Evolutionary conservation across 2,888 invertebrate genomes (phyloP), one percentile per base, ranked within the genome.

Genomic region (Leptinotarsa tumamoca): DNA sequence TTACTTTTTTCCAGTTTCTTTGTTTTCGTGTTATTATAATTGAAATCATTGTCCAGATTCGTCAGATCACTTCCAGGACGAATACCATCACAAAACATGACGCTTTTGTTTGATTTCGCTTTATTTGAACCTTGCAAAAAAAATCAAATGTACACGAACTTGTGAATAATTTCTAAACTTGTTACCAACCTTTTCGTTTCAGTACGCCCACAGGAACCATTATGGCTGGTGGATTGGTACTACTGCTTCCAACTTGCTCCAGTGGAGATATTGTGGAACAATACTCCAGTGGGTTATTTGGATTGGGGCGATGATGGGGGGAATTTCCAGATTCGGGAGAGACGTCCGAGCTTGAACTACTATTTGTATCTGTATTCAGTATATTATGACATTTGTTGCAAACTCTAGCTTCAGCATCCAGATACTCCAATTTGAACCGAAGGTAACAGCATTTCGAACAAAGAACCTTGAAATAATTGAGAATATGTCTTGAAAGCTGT

Each of bases 41-140:
- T 86, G 80, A 88, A 91, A 85, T 91, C 90, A 84, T 90, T 92
- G 86, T 95, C 95, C 80, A 95, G 90, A 87, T 94, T 94, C 75
- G 95, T 94, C 84, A 96, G 89, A 89, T 96, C 96, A 85, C 95
- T 95, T 79, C 96, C 95, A 54, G 96, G 96, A 75, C 95, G 91
- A 85, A 96, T 95, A 80, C 96, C 96, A 88, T 96, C 96, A 84
- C 95, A 95, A 87, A 96, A 96, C 92, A 96, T 95, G 67, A 96
- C 96, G 82, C 92, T 94, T 89, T 92, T 95, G 81, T 91, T 92
- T 83, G 91, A 93, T 70, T 90, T 89, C 0, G 83, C 83, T 81
- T 90, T 90, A 82, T 87, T 83, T 78, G 89, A 89, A 72, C 90
- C 90, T 84, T 86, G 85, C 73, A 76, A 67, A 76, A 71, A n/a